These are phyloP conservation scores for Uropetala carovei DNA, from an alignment of 2,888 invertebrate genomes.

Conservation along the genomic window DNA sequence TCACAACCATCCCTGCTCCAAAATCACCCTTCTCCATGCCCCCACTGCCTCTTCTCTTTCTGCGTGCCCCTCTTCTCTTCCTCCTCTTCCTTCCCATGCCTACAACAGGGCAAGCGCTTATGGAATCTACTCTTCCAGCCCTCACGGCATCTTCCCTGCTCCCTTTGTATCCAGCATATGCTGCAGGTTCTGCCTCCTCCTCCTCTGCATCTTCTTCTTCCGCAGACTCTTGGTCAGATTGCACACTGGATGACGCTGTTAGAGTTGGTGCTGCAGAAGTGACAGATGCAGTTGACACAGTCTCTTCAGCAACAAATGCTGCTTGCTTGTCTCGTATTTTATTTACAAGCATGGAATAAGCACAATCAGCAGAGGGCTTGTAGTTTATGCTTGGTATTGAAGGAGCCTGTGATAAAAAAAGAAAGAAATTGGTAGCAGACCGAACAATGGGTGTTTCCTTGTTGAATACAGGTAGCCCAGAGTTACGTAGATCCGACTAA, in stretches of 20 bases:
- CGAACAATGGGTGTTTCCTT: slow-evolving; percentile 67
- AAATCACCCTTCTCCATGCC: slow-evolving; percentile 53
- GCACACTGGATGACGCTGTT: slow-evolving; percentile 23
- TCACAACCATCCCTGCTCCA: background rate
- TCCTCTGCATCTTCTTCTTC: slow-evolving; percentile 45
- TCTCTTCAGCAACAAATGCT: slow-evolving; percentile 44
- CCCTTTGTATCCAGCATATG: slow-evolving; percentile 4
- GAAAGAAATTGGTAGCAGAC: background rate
- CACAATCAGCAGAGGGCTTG: slow-evolving; percentile 90
- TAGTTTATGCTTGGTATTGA: slow-evolving; percentile 83
- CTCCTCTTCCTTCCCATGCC: slow-evolving; percentile 35
- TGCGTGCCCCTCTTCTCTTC: slow-evolving; percentile 48
- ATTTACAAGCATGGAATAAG: slow-evolving; percentile 91
- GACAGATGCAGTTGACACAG: background rate
- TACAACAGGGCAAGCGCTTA: background rate
- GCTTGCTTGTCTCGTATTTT: slow-evolving; percentile 85
- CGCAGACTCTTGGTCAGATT: background rate
- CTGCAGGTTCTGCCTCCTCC: background rate
- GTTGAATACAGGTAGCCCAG: background rate
- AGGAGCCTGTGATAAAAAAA: slow-evolving; percentile 47
- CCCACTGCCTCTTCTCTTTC: slow-evolving; percentile 56
- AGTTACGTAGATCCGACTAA: too few species aligned
- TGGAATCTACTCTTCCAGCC: background rate
- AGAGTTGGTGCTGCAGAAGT: slow-evolving; percentile 64
- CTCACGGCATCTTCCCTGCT: background rate